A percentile compares a stretch with the other conserved stretches of the same genome.
Evolutionary conservation across 2,888 invertebrate species (phyloP).

Genomic region (Mesochorus sp.): DNA sequence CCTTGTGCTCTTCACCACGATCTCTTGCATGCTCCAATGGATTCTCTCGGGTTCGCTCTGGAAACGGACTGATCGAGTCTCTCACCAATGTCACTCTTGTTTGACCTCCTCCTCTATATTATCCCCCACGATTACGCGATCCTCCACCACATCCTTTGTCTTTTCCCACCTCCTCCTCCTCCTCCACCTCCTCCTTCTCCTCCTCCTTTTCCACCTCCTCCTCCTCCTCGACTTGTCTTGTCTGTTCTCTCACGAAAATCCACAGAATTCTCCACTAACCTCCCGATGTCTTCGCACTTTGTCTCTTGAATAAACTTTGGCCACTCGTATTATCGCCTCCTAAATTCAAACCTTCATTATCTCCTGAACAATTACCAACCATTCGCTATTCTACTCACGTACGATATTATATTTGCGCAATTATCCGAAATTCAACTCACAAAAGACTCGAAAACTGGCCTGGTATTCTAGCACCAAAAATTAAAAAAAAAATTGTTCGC

Average conservation of each 20-base stretch:
- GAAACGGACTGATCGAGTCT: constrained; percentile 7
- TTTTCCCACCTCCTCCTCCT: not conserved
- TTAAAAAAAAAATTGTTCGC: not conserved
- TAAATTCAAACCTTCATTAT: not conserved
- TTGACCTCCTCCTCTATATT: constrained; percentile 1
- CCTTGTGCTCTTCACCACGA: constrained; percentile 62
- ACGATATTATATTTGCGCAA: too few species aligned
- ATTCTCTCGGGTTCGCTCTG: constrained; percentile 25
- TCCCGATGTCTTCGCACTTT: constrained; percentile 2
- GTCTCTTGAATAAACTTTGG: not conserved
- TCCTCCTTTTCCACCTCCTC: not conserved
- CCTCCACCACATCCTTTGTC: constrained; percentile 2
- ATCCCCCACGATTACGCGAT: not conserved
- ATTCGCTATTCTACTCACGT: too few species aligned
- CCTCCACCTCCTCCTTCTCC: not conserved
- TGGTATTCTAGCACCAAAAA: not conserved
- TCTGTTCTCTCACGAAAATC: not conserved
- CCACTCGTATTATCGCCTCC: constrained; percentile 1
- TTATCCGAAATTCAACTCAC: too few species aligned
- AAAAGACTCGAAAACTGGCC: not conserved
- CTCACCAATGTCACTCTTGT: constrained; percentile 23
- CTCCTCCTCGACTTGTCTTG: not conserved
- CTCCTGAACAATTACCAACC: not conserved
- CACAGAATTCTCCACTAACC: not conserved
- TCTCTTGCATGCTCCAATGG: constrained; percentile 62